These are phyloP conservation scores for Oophaga sylvatica DNA, from an alignment of 2,797 vertebrate species.

Conservation along the genomic window DNA sequence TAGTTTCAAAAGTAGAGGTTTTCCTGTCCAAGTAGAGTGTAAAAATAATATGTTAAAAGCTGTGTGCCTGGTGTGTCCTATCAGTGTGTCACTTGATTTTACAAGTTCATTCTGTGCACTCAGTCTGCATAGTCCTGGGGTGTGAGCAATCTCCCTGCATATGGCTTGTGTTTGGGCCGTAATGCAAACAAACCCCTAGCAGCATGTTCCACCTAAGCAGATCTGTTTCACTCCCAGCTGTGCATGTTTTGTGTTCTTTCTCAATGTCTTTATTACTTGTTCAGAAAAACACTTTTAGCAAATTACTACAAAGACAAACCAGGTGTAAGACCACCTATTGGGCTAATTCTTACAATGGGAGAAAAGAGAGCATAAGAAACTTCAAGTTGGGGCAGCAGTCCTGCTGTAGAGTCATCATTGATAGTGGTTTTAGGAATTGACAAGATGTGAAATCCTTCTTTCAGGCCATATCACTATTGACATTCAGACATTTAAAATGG, in stretches of 20 bases:
- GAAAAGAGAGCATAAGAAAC: neutral
- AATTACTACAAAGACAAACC: constrained; percentile 52
- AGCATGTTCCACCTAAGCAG: constrained; percentile 22
- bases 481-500: too few species aligned
- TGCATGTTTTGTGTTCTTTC: constrained; percentile 38
- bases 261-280: constrained; percentile 32
- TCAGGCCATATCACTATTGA: neutral
- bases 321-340: constrained; percentile 52
- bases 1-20: neutral
- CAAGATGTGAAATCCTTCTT: neutral
- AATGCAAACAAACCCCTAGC: constrained; percentile 48
- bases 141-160: constrained; percentile 15
- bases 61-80: constrained; percentile 2
- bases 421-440: neutral
- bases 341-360: neutral
- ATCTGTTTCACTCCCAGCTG: constrained; percentile 45
- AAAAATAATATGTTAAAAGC: constrained; percentile 21
- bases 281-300: constrained; percentile 16
- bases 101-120: constrained; percentile 44
- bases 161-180: constrained; percentile 26
- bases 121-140: constrained; percentile 15
- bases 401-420: neutral
- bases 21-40: constrained; percentile 7
- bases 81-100: constrained; percentile 42
- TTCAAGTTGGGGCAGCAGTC: neutral